Evolutionary conservation across 2,797 vertebrate genomes (phyloP), one percentile per base, ranked within the genome.

Genomic region (Merluccius polli): DNA sequence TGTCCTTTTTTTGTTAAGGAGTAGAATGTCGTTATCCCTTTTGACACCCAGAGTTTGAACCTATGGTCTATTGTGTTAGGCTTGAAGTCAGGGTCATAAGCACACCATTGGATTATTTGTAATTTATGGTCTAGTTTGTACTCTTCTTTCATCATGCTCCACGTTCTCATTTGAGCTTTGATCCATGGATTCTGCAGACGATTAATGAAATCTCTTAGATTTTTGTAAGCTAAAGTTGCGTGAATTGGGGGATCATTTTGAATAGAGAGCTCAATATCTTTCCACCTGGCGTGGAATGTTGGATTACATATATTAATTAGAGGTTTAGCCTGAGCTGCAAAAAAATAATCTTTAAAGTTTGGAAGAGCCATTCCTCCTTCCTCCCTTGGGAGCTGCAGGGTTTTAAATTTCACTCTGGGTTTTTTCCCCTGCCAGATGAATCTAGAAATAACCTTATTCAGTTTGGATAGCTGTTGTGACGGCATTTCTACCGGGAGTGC

Each of bases 1-100:
- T 78, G 21, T 48, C 65, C 72, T 10, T 73, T 35, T 15, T 69
- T 30, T 33, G 59, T 77, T n/a, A 69, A 30, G n/a, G 59, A 36
- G 38, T 72, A 72, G 16, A 72, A 48, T 44, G 12, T 48, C 29
- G 12, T 48, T 72, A 33, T 72, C 18, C 67, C 4, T 69, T 30
- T 30, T 24, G 67, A 11, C 11, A 29, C 30, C 24, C 67, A 7
- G 27, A 29, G 29, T 69, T 69, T 2, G 16, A 70, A 70, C 18
- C 29, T 30, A 73, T 12, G 13, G 8, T 73, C 24, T 8, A 30
- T 16, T 72, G 44, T 36, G 18, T 72, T 44, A 21, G 71, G 71
- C 27, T 48, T 72, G 30, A 73, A 73, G 32, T 73, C n/a, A n/a
- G 15, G 72, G 27, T 73, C 72, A 73, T 30, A 30, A 41, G 27